phyloP scores from a whole-genome alignment of 1,140 invertebrate genomes.

The Bombus haemorrhoidalis region DNA sequence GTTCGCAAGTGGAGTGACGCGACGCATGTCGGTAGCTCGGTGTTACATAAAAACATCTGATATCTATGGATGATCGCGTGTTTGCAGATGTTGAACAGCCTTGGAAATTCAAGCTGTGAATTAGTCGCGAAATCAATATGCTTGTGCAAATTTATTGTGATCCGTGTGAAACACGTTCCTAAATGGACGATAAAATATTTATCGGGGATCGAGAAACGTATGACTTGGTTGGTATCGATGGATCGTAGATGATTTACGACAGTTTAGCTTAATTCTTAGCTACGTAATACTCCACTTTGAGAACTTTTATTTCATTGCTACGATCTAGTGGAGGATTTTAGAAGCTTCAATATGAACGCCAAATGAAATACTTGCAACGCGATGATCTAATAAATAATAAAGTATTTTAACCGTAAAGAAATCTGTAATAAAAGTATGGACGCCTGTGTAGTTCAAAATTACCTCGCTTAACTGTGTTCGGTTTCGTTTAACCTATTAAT shows the following conservation, averaged over 20 bases:
- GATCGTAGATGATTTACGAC: neutral
- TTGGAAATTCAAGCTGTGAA: neutral
- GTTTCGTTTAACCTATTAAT: too few relatives aligned
- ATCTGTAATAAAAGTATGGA: too few relatives aligned
- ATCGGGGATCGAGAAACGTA: neutral
- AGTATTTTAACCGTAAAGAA: too few relatives aligned
- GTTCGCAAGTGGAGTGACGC: neutral
- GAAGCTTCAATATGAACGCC: too few relatives aligned
- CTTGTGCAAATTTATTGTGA: neutral
- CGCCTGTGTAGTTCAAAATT: too few relatives aligned
- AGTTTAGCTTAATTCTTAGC: neutral
- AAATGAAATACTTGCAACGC: too few relatives aligned
- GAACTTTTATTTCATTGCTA: too few relatives aligned
- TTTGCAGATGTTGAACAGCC: neutral
- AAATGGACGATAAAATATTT: neutral
- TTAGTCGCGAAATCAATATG: neutral
- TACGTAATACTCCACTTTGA: neutral
- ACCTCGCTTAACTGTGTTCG: too few relatives aligned
- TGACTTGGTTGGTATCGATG: neutral
- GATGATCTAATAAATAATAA: too few relatives aligned
- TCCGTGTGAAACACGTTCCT: neutral
- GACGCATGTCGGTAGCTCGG: neutral
- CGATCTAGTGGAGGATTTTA: too few relatives aligned
- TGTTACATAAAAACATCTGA: constrained; percentile 12
- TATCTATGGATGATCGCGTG: neutral